Percentiles rank a stretch among this genome's conserved stretches.
phyloP scores from a whole-genome alignment of 2,888 invertebrate genomes.

The Neoascia interrupta region DNA sequence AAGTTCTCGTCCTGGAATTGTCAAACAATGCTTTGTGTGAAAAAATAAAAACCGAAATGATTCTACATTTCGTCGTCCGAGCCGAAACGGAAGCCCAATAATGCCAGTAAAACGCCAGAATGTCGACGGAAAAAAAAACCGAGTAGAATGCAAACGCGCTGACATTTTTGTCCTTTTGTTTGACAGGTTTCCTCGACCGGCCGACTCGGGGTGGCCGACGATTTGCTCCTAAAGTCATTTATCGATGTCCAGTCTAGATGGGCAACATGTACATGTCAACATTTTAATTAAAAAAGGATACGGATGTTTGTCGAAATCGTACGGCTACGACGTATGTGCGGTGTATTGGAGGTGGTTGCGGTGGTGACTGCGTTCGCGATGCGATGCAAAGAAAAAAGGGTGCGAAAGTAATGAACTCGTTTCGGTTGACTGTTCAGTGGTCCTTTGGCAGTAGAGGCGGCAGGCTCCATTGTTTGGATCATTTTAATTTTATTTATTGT shows the following conservation, averaged over 20 bases:
- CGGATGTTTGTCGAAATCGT: constrained; percentile 71
- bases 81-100: constrained; percentile 17
- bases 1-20: constrained; percentile 41
- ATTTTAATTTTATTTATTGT: constrained; percentile 80
- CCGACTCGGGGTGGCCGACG: neutral
- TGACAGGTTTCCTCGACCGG: constrained; percentile 58
- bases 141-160: constrained; percentile 33
- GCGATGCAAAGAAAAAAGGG: constrained; percentile 58
- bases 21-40: constrained; percentile 67
- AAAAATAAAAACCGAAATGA: constrained; percentile 59
- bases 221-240: constrained; percentile 65
- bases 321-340: neutral
- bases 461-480: constrained; percentile 77
- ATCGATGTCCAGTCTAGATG: constrained; percentile 65
- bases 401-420: constrained; percentile 69
- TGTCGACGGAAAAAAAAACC: constrained; percentile 9
- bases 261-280: constrained; percentile 77
- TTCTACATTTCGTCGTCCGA: constrained; percentile 7
- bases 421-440: constrained; percentile 50
- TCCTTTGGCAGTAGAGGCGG: constrained; percentile 31
- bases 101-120: constrained; percentile 10
- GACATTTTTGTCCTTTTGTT: constrained; percentile 69
- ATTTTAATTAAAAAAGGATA: constrained; percentile 80
- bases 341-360: constrained; percentile 1
- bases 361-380: constrained; percentile 35